Evolutionary conservation across 2,888 invertebrate genomes (phyloP).

Genomic region (Drosophila mercatorum): DNA sequence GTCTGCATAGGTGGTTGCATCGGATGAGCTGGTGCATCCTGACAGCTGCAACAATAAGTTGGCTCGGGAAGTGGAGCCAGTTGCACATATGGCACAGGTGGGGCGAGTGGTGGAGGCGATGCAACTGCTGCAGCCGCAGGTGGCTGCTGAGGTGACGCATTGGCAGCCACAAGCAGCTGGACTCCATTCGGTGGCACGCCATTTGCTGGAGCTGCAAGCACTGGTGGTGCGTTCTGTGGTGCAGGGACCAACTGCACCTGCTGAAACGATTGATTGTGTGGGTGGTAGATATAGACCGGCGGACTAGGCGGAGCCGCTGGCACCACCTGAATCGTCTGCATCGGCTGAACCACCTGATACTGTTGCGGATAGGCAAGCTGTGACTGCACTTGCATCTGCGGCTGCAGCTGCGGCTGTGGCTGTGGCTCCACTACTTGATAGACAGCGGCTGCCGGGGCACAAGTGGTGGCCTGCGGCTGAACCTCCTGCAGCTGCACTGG

Average conservation of each 20-base stretch:
- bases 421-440: neutral
- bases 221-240: neutral
- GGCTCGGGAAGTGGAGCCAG: too few relatives aligned
- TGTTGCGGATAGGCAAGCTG: neutral
- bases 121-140: neutral
- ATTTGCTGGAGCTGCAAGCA: neutral
- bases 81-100: too few relatives aligned
- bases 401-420: neutral
- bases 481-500: neutral
- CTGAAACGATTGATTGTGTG: neutral
- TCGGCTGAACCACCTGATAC: neutral
- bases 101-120: neutral
- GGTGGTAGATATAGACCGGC: neutral
- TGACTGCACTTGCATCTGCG: neutral
- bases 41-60: constrained; percentile 1
- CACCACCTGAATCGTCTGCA: neutral
- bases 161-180: neutral
- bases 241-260: neutral
- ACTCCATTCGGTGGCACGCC: neutral
- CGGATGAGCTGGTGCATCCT: neutral
- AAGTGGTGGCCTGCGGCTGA: neutral
- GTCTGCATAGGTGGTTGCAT: too few relatives aligned
- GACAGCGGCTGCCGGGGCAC: neutral
- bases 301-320: neutral
- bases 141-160: neutral